Conservation (phyloP, 2,888 invertebrate genomes). For the Dione juno region DNA sequence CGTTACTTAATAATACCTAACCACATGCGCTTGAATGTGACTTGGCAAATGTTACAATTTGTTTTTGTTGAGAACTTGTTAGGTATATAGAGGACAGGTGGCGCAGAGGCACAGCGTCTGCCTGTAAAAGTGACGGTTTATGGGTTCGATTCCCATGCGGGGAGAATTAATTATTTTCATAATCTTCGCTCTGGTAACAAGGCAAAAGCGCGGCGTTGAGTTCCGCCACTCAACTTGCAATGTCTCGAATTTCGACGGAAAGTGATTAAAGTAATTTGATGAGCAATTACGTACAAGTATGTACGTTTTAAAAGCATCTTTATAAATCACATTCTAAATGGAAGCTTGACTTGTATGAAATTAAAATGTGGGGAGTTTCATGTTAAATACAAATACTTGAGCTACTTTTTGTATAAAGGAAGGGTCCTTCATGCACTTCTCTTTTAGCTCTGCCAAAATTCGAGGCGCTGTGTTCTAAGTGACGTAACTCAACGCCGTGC, state of each 20-base stretch:
- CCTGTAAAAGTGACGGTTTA: no score
- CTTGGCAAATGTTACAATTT: slow-evolving; percentile 28
- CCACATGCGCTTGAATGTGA: slow-evolving; percentile 29
- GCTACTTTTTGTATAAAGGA: not conserved
- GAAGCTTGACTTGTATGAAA: slow-evolving; percentile 1
- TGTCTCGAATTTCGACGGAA: no score
- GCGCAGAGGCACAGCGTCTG: no score
- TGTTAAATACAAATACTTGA: slow-evolving; percentile 14
- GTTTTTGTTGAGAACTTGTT: not conserved
- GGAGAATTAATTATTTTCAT: no score
- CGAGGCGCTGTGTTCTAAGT: not conserved
- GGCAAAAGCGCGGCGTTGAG: no score
- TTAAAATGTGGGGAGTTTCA: not conserved
- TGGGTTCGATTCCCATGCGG: no score
- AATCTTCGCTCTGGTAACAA: no score
- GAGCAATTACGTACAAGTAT: no score
- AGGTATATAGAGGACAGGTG: no score
- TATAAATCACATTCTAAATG: not conserved
- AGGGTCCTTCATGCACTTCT: not conserved
- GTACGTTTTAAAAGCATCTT: not conserved
- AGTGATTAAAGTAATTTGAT: no score
- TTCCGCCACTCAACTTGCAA: no score
- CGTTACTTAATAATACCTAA: slow-evolving; percentile 25
- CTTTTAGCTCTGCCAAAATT: not conserved
- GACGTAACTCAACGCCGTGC: no score